These are phyloP conservation scores for Dilophus febrilis DNA, from an alignment of 2,888 invertebrate species.

Conservation along the genomic window DNA sequence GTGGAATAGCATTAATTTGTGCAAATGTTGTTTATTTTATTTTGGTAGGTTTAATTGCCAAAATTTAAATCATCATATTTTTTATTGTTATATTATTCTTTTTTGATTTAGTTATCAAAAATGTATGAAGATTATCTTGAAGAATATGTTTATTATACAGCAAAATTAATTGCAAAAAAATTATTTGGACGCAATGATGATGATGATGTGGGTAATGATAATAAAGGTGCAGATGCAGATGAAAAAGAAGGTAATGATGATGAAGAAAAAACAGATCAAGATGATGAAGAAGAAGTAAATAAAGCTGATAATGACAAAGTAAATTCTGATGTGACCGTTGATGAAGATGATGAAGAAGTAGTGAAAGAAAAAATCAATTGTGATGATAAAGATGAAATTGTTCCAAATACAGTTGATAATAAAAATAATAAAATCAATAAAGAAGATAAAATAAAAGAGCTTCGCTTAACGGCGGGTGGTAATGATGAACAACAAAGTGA, in stretches of 20 bases:
- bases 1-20: slow-evolving; percentile 48
- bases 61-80: slow-evolving; percentile 3
- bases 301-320: background rate
- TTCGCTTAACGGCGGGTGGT: no score
- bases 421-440: background rate
- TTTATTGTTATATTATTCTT: slow-evolving; percentile 16
- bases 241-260: slow-evolving; percentile 7
- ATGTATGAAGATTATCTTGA: slow-evolving; percentile 52
- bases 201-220: slow-evolving; percentile 4
- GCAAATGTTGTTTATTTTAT: slow-evolving; percentile 52
- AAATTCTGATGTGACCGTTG: background rate
- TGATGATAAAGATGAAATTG: background rate
- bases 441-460: background rate
- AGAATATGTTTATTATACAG: slow-evolving; percentile 32
- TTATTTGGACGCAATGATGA: slow-evolving; percentile 10
- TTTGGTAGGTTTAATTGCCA: slow-evolving; percentile 32
- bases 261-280: background rate
- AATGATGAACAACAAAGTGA: no score
- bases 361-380: background rate
- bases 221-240: slow-evolving; percentile 7
- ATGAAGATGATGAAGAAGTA: background rate
- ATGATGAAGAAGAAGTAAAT: background rate
- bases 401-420: background rate
- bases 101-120: slow-evolving; percentile 39
- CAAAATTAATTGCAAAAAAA: slow-evolving; percentile 22